A percentile compares a stretch with the other conserved stretches of the same genome.
These are phyloP conservation scores for Paralvinella palmiformis DNA, from an alignment of 1,140 invertebrate species.

Conservation along the genomic window DNA sequence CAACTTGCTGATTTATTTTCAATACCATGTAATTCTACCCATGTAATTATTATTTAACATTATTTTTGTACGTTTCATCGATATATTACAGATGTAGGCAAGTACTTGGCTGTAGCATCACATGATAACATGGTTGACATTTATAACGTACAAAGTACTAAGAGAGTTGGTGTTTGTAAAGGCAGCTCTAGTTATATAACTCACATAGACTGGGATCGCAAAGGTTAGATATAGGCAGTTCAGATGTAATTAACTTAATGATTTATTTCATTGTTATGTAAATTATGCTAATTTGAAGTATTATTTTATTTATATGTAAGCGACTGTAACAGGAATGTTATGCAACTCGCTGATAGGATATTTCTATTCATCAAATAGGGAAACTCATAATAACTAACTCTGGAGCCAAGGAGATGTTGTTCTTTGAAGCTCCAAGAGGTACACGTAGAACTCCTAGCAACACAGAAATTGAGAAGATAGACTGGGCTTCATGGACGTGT, in stretches of 20 bases:
- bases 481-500: constrained; percentile 46
- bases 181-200: constrained; percentile 51
- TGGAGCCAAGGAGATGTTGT: constrained; percentile 49
- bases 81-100: constrained; percentile 37
- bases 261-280: background rate
- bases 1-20: too few relatives aligned
- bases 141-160: constrained; percentile 47
- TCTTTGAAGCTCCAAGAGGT: constrained; percentile 50
- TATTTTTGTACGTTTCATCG: too few relatives aligned
- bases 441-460: constrained; percentile 38
- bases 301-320: too few relatives aligned
- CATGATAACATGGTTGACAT: constrained; percentile 53
- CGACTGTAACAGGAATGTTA: too few relatives aligned
- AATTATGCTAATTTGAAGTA: too few relatives aligned
- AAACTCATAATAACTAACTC: constrained; percentile 50
- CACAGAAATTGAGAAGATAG: constrained; percentile 45
- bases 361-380: too few relatives aligned
- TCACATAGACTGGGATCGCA: constrained; percentile 50
- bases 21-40: too few relatives aligned
- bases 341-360: too few relatives aligned
- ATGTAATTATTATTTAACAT: too few relatives aligned
- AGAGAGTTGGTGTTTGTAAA: constrained; percentile 50
- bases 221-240: too few relatives aligned
- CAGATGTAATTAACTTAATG: background rate
- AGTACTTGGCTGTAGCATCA: constrained; percentile 50